Base-by-base conservation (phyloP, 2,888 invertebrate species). In the Coenonympha glycerion region DNA sequence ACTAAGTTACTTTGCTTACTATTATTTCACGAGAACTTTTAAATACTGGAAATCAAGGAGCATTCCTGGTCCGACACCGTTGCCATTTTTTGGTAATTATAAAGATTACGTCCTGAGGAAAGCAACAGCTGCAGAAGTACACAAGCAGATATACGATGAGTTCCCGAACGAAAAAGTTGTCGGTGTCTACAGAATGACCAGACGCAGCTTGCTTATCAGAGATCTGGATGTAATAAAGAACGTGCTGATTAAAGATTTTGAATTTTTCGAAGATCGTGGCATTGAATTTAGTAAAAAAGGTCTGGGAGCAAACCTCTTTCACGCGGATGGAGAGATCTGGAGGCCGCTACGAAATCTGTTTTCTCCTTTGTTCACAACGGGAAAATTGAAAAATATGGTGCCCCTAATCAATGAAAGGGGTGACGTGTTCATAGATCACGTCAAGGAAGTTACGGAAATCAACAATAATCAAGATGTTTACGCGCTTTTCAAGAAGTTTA, bases 91-190 rank as follows among this genome's bases (percentile, higher is more conserved):
- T 5, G 37, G 37, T 13, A 37, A 37, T 15, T 2, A 15, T 8
- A 37, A 37, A 22, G 22, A 37, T 37, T 37, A 8, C 15, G 21
- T 22, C 3, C 22, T 37, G 1, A 37, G 37, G 22, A 37, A 37
- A 22, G 13, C 15, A 15, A 37, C 6, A 9, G 37, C 22, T 9
- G 22, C 22, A 9, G 8, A 8, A 22, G 4, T 37, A 22, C 11
- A 64, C 61, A 58, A 65, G 37, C 66, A 72, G 26, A 52, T 73
- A 1, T 79, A 79, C 45, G 34, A 68, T 0, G 47, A 55, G 2
- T 79, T 57, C 42, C 69, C 72, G 0, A 59, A 73, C 3, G 78
- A 76, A 54, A 77, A 75, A 60, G 60, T 76, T 0, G 68, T 80
- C 1, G 80, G 80, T 1, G 6, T 77, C 0, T 79, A 68, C 22